Conservation (phyloP, 37 sponge, comb jelly and placozoan genomes). For the Halisarca cf. caerulea region DNA sequence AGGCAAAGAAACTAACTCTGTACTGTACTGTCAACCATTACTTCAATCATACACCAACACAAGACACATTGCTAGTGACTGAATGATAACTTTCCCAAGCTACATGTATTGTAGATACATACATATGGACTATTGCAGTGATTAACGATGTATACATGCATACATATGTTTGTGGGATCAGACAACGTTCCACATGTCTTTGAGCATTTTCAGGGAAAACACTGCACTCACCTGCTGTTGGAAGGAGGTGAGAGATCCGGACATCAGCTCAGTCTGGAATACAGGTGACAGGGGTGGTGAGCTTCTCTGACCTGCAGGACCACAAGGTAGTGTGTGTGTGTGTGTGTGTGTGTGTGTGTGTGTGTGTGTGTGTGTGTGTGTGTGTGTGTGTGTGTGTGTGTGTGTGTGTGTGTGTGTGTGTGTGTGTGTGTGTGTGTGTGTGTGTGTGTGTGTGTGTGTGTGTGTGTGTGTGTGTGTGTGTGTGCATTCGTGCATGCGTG, state of each 20-base stretch:
- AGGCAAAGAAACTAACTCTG: no score
- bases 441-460: conserved; percentile 20
- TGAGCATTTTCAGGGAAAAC: not conserved
- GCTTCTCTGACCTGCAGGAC: not conserved
- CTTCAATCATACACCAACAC: no score
- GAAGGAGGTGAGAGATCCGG: not conserved
- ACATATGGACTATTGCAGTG: not conserved
- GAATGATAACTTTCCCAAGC: no score
- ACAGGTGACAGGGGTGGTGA: conserved; percentile 7
- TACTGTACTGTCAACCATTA: no score
- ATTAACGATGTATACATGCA: no score
- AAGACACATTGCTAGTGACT: no score
- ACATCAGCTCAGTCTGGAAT: conserved; percentile 12
- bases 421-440: conserved; percentile 13
- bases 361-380: conserved; percentile 17
- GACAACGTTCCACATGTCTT: no score
- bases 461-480: conserved; percentile 18
- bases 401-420: conserved; percentile 23
- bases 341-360: conserved; percentile 12
- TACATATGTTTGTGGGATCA: no score
- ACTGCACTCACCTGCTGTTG: no score
- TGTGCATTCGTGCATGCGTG: not conserved
- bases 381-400: conserved; percentile 22
- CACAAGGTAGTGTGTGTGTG: not conserved
- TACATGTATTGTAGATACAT: not conserved